Evolutionary conservation across 2,113 vertebrate species (phyloP), one percentile per base, ranked within the genome.

Genomic region (Perca fluviatilis): DNA sequence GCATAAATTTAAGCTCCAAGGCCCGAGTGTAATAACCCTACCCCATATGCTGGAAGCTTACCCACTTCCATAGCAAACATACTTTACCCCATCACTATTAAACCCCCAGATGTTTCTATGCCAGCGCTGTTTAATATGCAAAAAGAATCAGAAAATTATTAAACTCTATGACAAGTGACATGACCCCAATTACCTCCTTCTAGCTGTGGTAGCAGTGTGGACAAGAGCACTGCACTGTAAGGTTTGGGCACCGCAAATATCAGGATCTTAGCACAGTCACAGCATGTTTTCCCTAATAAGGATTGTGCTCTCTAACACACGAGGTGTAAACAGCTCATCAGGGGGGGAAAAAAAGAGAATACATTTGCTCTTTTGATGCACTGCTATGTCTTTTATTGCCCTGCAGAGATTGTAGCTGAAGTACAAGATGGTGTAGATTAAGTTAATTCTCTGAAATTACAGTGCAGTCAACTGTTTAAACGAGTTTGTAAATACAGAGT

Each of bases 71-170:
- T 75, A 62, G 62, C 75, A 87, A 86, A 86, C 56, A 76, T 57
- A 77, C 66, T 87, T 78, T 66, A 80, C 79, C 75, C 66, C 16
- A 23, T 79, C 33, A 78, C 53, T 58, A 54, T 72, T 77, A 61
- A 80, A 83, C 25, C 68, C 63, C 81, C 79, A 85, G 80, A 90
- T 90, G 82, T 88, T 92, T 25, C 61, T 71, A 25, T 63, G 75
- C 69, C 54, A 74, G 74, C 23, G 4, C 53, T 76, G 66, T 79
- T 92, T 91, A 87, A 92, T 88, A 92, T 91, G 85, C 85, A 80
- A 82, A 84, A 74, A 88, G 66, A 84, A 84, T 91, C 64, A 40
- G 36, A 87, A 90, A 93, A 92, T 90, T 92, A 95, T 93, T 92
- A 84, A 88, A 92, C 86, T 82, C 61, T 14, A 33, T 16, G 72